Evolutionary conservation across 2,888 invertebrate species (phyloP).

Genomic region (Polietes domitor): DNA sequence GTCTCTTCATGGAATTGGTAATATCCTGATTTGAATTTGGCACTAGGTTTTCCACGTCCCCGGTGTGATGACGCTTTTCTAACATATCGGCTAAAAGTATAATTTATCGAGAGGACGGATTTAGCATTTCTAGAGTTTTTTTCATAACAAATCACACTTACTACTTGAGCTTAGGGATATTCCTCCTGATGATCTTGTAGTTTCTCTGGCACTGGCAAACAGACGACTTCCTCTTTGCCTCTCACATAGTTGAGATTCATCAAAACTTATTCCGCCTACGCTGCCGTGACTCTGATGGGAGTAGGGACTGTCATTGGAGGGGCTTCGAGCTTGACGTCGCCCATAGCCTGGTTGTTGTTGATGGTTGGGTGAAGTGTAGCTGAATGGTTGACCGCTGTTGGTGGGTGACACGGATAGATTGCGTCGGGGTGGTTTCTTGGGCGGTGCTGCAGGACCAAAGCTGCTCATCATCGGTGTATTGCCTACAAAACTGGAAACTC

Average conservation of each 20-base stretch:
- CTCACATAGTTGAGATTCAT: conserved; percentile 72
- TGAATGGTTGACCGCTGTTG: conserved; percentile 82
- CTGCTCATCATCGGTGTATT: conserved; percentile 73
- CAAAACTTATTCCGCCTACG: conserved; percentile 73
- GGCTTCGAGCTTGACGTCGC: conserved; percentile 66
- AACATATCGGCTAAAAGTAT: conserved; percentile 74
- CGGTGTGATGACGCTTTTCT: conserved; percentile 74
- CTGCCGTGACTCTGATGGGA: conserved; percentile 77
- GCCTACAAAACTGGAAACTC: conserved; percentile 68
- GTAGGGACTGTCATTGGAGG: conserved; percentile 75
- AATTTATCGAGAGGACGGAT: not conserved
- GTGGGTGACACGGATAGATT: conserved; percentile 94
- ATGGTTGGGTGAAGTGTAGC: conserved; percentile 75
- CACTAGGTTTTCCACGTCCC: conserved; percentile 72
- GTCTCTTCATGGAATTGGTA: conserved; percentile 75
- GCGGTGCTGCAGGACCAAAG: conserved; percentile 85
- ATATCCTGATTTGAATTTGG: conserved; percentile 73
- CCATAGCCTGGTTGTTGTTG: conserved; percentile 66
- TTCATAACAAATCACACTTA: conserved; percentile 67
- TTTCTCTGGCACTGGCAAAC: conserved; percentile 75
- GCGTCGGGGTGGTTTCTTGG: conserved; percentile 93
- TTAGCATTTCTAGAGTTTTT: no score
- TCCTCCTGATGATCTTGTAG: conserved; percentile 73
- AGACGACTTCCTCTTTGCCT: conserved; percentile 73
- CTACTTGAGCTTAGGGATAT: conserved; percentile 75